Percentiles rank a stretch among this genome's conserved stretches.
These are phyloP conservation scores for Sebastolobus alascanus DNA, from an alignment of 2,797 vertebrate genomes.

Conservation along the genomic window DNA sequence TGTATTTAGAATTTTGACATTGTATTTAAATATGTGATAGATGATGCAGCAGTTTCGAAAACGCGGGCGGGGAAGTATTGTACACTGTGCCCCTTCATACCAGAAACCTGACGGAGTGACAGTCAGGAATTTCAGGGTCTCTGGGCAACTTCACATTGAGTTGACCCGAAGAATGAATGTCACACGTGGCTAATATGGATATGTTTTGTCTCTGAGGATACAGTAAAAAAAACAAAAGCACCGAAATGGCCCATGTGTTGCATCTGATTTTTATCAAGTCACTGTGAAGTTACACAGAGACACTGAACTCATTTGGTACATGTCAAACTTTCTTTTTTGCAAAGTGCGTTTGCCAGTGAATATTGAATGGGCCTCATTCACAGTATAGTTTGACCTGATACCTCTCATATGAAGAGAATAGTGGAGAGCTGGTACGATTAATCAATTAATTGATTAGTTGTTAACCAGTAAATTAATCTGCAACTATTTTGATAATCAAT, in stretches of 20 bases:
- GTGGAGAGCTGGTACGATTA: no score
- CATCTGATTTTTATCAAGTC: constrained; percentile 10
- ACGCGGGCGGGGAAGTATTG: not conserved
- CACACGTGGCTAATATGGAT: not conserved
- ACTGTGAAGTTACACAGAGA: constrained; percentile 4
- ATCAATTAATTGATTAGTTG: no score
- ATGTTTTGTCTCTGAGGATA: constrained; percentile 16
- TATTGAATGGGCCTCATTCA: not conserved
- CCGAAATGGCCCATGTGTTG: not conserved
- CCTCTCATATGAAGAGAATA: not conserved
- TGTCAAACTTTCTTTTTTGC: not conserved
- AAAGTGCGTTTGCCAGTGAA: not conserved
- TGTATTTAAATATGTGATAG: not conserved
- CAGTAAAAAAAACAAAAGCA: not conserved
- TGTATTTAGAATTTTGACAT: not conserved
- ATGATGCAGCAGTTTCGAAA: constrained; percentile 4
- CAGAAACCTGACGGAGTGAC: constrained; percentile 12
- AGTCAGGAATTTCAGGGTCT: constrained; percentile 17
- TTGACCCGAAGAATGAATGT: constrained; percentile 22
- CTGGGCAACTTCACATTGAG: constrained; percentile 25
- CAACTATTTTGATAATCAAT: no score
- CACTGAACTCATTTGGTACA: not conserved
- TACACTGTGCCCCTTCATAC: constrained; percentile 20
- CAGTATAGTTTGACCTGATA: not conserved
- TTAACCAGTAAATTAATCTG: no score